phyloP scores from a whole-genome alignment of 2,113 vertebrate species.

The Entelurus aequoreus region DNA sequence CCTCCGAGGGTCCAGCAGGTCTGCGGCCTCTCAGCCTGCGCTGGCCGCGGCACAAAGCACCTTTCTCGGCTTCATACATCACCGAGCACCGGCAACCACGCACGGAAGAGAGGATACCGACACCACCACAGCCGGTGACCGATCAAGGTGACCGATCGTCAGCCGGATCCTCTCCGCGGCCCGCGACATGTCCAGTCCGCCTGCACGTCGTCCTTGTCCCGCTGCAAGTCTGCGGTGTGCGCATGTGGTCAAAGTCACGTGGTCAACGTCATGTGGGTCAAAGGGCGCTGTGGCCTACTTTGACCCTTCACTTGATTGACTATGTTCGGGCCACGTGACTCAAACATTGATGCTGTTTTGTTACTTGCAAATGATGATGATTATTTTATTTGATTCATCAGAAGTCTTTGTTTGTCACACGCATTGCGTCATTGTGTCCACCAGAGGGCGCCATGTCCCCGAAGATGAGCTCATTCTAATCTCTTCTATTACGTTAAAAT shows the following conservation, averaged over 20 bases:
- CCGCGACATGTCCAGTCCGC: slow-evolving; percentile 50
- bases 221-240: too few relatives aligned
- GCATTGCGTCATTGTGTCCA: neutral
- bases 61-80: neutral
- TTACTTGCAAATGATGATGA: too few relatives aligned
- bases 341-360: too few relatives aligned
- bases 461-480: too few relatives aligned
- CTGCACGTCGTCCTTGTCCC: neutral
- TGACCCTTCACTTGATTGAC: too few relatives aligned
- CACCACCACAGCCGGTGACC: slow-evolving; percentile 18
- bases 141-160: slow-evolving; percentile 63
- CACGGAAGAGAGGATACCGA: slow-evolving; percentile 67
- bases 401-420: neutral
- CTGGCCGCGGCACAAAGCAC: neutral
- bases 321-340: too few relatives aligned
- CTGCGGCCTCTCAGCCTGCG: too few relatives aligned
- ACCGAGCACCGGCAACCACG: neutral
- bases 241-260: too few relatives aligned
- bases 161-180: slow-evolving; percentile 60
- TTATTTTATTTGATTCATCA: too few relatives aligned
- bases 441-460: neutral
- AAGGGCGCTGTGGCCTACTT: neutral
- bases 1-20: too few relatives aligned
- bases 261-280: neutral
- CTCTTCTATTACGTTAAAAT: too few relatives aligned